Evolutionary conservation across 2,113 vertebrate genomes (phyloP).

Genomic region (Prietella phreatophila): DNA sequence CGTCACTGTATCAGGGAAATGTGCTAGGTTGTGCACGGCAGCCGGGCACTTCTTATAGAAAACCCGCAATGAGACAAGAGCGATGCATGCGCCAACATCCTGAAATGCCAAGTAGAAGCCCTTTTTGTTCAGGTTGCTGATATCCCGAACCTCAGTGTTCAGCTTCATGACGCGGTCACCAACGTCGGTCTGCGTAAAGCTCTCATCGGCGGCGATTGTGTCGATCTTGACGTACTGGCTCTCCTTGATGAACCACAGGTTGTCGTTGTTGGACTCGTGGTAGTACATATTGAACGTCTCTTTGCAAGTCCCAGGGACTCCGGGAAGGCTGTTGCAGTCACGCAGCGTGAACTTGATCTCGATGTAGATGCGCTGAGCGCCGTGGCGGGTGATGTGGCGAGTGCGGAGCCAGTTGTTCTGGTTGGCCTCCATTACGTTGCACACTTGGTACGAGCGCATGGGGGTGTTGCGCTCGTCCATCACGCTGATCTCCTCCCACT

Average conservation of each 20-base stretch:
- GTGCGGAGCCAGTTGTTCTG: constrained; percentile 83
- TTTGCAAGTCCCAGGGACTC: constrained; percentile 80
- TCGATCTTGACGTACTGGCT: constrained; percentile 82
- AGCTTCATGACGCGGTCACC: constrained; percentile 82
- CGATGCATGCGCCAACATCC: constrained; percentile 81
- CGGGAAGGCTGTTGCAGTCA: constrained; percentile 81
- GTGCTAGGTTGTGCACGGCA: constrained; percentile 76
- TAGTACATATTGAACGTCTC: constrained; percentile 87
- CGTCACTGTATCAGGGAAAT: constrained; percentile 80
- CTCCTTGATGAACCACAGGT: constrained; percentile 79
- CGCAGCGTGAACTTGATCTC: constrained; percentile 84
- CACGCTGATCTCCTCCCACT: constrained; percentile 86
- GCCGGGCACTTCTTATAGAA: constrained; percentile 83
- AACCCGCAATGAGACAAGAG: constrained; percentile 78
- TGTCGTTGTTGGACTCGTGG: constrained; percentile 78
- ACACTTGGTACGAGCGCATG: constrained; percentile 81
- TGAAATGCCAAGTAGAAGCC: constrained; percentile 84
- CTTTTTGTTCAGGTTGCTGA: constrained; percentile 79
- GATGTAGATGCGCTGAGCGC: constrained; percentile 79
- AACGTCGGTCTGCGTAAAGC: constrained; percentile 82
- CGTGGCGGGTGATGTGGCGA: constrained; percentile 74
- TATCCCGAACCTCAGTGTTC: constrained; percentile 80
- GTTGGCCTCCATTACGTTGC: constrained; percentile 80
- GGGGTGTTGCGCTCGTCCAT: constrained; percentile 82
- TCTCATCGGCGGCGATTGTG: constrained; percentile 82